A percentile compares a stretch with the other conserved stretches of the same genome.
Evolutionary conservation across 2,113 vertebrate species (phyloP).

Genomic region (Ctenomys sociabilis): DNA sequence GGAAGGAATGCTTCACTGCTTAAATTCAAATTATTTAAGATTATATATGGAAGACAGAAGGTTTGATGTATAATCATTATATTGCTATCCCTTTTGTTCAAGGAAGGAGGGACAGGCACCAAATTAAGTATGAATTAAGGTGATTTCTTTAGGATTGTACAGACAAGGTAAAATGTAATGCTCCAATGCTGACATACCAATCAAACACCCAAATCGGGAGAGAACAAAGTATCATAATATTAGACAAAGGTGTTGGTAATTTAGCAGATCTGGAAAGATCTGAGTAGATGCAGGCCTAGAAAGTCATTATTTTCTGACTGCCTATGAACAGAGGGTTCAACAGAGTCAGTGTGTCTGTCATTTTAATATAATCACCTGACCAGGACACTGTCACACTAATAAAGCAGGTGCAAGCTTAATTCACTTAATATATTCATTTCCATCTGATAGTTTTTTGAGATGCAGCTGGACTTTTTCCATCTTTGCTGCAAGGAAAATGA

Average conservation of each 20-base stretch:
- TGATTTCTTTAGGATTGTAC: neutral
- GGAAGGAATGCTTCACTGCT: neutral
- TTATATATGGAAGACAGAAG: neutral
- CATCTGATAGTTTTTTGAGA: conserved; percentile 47
- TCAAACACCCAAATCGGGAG: conserved; percentile 46
- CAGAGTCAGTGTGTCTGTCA: conserved; percentile 43
- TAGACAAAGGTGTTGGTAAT: conserved; percentile 23
- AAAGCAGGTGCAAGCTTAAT: conserved; percentile 24
- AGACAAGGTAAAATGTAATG: conserved; percentile 29
- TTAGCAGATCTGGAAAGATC: conserved; percentile 35
- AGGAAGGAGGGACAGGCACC: neutral
- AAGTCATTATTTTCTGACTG: conserved; percentile 59
- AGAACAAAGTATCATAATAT: conserved; percentile 38
- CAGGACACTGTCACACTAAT: conserved; percentile 47
- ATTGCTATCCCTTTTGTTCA: conserved; percentile 7
- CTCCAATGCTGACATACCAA: neutral
- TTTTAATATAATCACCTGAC: conserved; percentile 56
- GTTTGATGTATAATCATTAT: neutral
- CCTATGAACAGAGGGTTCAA: conserved; percentile 45
- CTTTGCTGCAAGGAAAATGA: conserved; percentile 30
- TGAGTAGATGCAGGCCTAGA: conserved; percentile 1
- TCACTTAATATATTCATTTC: conserved; percentile 61
- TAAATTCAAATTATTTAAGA: conserved; percentile 51
- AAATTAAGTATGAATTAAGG: conserved; percentile 49
- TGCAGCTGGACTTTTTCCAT: neutral